Evolutionary conservation across 2,113 vertebrate genomes (phyloP).

Genomic region (Colaptes auratus): DNA sequence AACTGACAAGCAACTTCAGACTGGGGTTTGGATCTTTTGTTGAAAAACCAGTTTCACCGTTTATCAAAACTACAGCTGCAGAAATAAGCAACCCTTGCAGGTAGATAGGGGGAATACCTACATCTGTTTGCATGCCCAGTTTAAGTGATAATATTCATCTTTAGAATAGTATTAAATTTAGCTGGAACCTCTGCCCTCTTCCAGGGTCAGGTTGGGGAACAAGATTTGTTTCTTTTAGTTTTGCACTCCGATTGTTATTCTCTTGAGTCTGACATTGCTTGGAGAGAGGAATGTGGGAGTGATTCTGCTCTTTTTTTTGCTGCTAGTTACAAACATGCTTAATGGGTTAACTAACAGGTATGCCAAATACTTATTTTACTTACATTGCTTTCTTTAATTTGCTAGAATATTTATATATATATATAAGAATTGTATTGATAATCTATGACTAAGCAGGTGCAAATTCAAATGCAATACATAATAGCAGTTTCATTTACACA

Average conservation of each 20-base stretch:
- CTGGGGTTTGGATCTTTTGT: conserved; percentile 98
- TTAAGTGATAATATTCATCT: background rate
- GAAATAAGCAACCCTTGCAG: conserved; percentile 92
- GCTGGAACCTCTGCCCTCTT: background rate
- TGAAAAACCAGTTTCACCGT: conserved; percentile 95
- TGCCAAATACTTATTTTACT: background rate
- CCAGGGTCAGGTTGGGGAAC: background rate
- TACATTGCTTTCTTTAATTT: background rate
- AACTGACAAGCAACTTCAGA: conserved; percentile 93
- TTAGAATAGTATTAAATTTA: background rate
- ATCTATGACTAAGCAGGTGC: background rate
- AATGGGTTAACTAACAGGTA: background rate
- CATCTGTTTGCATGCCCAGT: background rate
- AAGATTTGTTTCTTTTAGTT: background rate
- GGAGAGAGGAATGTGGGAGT: background rate
- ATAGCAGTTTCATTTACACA: background rate
- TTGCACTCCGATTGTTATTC: background rate
- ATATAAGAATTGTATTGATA: background rate
- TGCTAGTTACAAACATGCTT: background rate
- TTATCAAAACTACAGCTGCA: conserved; percentile 87
- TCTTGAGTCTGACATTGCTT: accelerated
- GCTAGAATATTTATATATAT: background rate
- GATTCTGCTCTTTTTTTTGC: background rate
- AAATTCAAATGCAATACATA: background rate
- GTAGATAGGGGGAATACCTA: conserved; percentile 73